phyloP scores from a whole-genome alignment of 2,888 invertebrate genomes.

The Cetonia aurata region DNA sequence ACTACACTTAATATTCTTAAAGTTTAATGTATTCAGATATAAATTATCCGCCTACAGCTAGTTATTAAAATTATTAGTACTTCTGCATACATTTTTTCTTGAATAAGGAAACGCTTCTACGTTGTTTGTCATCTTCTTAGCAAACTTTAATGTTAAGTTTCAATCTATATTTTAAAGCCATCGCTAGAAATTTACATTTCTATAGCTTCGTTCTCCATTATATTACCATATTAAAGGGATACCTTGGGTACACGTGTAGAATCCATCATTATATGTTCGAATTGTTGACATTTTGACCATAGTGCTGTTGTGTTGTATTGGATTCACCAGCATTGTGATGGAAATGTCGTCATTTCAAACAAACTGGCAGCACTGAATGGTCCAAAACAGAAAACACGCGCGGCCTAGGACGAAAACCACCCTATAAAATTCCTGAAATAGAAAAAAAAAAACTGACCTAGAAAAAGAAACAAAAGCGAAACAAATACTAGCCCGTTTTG shows the following conservation, averaged over 20 bases:
- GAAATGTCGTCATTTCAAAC: conserved; percentile 65
- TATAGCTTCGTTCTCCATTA: too few relatives aligned
- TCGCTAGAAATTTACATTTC: too few relatives aligned
- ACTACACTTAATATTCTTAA: too few relatives aligned
- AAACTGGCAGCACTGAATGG: conserved; percentile 49
- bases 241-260: too few relatives aligned
- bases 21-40: too few relatives aligned
- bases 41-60: too few relatives aligned
- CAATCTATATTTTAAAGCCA: too few relatives aligned
- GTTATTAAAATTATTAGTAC: not conserved
- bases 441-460: not conserved
- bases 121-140: not conserved
- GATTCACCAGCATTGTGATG: conserved; percentile 66
- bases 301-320: conserved; percentile 65
- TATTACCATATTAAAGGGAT: too few relatives aligned
- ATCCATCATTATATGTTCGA: conserved; percentile 58
- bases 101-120: too few relatives aligned
- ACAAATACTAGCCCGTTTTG: conserved; percentile 27
- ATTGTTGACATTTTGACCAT: conserved; percentile 68
- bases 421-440: not conserved
- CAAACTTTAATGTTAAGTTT: too few relatives aligned
- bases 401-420: not conserved
- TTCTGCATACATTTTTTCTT: not conserved
- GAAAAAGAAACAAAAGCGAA: conserved; percentile 41
- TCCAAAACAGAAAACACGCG: conserved; percentile 3